Evolutionary conservation across 2,797 vertebrate genomes (phyloP).

Genomic region (Brachyalestes nurse): DNA sequence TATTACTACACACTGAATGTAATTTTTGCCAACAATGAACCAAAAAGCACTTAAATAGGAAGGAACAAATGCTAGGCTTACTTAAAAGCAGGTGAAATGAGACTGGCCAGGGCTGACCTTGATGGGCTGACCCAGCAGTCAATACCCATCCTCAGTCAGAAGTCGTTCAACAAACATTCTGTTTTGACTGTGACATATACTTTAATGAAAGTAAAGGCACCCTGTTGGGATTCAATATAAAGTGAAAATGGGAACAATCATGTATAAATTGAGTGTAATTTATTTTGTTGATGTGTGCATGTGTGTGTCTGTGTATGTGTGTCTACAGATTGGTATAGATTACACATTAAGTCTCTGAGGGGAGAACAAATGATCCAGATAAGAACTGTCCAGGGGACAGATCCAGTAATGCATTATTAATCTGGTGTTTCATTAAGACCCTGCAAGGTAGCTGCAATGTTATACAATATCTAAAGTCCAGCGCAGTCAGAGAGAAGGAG

Average conservation of each 20-base stretch:
- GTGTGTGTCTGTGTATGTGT: constrained; percentile 33
- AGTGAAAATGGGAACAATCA: not conserved
- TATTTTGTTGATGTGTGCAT: constrained; percentile 16
- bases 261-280: constrained; percentile 1
- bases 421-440: constrained; percentile 80
- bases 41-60: not conserved
- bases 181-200: not conserved
- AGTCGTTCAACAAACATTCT: not conserved
- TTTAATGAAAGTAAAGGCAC: not conserved
- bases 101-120: not conserved
- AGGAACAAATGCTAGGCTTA: not conserved
- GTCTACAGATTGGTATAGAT: constrained; percentile 54
- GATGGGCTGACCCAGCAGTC: not conserved
- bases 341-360: constrained; percentile 61
- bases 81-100: not conserved
- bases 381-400: constrained; percentile 67
- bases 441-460: constrained; percentile 74
- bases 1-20: not conserved
- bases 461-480: constrained; percentile 79
- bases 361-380: constrained; percentile 70
- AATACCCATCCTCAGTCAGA: not conserved
- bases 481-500: constrained; percentile 53
- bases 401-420: constrained; percentile 80
- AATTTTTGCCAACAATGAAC: not conserved
- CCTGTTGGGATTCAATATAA: not conserved